Conservation (phyloP, 2,113 vertebrate genomes). For the Zapornia atra region DNA sequence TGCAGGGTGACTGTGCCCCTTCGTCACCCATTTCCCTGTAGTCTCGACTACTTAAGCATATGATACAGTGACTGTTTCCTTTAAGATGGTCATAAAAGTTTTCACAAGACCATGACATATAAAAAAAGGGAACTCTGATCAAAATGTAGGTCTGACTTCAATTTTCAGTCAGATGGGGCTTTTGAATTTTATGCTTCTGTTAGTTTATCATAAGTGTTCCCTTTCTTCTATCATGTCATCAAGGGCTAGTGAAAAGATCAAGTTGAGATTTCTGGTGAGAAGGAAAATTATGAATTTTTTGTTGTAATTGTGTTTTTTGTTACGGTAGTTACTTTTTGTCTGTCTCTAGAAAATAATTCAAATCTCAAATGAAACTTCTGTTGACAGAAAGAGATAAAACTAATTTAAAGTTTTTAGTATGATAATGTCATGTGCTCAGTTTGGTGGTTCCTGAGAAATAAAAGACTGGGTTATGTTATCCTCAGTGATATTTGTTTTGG, state of each 20-base stretch:
- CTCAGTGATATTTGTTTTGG: not conserved
- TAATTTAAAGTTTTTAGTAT: not conserved
- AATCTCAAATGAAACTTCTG: not conserved
- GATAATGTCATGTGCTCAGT: not conserved
- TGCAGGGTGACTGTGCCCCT: not conserved
- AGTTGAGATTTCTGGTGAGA: not conserved
- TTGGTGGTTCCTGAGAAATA: not conserved
- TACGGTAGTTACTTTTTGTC: not conserved
- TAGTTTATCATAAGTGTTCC: not conserved
- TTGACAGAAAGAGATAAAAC: not conserved
- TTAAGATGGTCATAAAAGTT: not conserved
- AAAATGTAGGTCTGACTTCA: not conserved
- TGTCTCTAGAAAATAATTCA: not conserved
- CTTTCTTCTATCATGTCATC: not conserved
- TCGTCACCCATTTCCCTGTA: not conserved
- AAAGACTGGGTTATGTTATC: not conserved
- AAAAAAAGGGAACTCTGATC: not conserved
- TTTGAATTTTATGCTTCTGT: not conserved
- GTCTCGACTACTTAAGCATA: fast-evolving
- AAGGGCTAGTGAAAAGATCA: not conserved
- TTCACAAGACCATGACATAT: not conserved
- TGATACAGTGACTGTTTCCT: not conserved
- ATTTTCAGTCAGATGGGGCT: not conserved
- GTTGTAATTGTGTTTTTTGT: not conserved
- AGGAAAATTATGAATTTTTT: not conserved